Conservation (phyloP, 92 coral and sea anemone genomes). For the Umimayanthus chanpuru region DNA sequence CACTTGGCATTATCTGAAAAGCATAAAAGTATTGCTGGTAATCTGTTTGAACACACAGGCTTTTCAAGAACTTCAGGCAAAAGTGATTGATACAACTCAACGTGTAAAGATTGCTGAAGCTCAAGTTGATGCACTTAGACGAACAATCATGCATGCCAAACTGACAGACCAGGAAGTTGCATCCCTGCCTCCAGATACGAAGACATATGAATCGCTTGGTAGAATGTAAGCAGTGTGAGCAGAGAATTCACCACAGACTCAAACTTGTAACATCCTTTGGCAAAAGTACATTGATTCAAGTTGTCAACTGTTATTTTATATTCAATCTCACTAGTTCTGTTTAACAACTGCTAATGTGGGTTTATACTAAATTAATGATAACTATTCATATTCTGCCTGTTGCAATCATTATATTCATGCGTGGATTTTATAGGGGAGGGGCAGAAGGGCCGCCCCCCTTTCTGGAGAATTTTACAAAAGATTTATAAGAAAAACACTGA, state of each 20-base stretch:
- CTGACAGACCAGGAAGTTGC: constrained; percentile 94
- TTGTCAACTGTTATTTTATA: background rate
- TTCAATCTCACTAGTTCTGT: background rate
- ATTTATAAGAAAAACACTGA: no score
- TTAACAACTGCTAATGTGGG: background rate
- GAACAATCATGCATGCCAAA: constrained; percentile 87
- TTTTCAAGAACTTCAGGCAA: constrained; percentile 93
- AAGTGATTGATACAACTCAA: constrained; percentile 92
- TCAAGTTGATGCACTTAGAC: constrained; percentile 86
- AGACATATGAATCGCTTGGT: constrained; percentile 88
- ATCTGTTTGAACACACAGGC: constrained; percentile 59
- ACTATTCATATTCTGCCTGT: no score
- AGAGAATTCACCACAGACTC: background rate
- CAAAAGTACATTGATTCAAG: background rate
- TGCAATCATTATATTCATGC: background rate
- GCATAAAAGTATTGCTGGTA: background rate
- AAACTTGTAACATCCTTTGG: background rate
- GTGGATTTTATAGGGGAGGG: no score
- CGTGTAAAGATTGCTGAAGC: constrained; percentile 87
- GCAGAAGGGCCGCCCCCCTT: no score
- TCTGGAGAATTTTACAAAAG: no score
- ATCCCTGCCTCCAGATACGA: constrained; percentile 78
- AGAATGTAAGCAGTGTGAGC: constrained; percentile 73
- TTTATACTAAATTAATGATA: no score
- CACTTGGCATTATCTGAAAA: no score